Evolutionary conservation across 2,888 invertebrate species (phyloP), one percentile per base, ranked within the genome.

Genomic region (Drosophila anomalata): DNA sequence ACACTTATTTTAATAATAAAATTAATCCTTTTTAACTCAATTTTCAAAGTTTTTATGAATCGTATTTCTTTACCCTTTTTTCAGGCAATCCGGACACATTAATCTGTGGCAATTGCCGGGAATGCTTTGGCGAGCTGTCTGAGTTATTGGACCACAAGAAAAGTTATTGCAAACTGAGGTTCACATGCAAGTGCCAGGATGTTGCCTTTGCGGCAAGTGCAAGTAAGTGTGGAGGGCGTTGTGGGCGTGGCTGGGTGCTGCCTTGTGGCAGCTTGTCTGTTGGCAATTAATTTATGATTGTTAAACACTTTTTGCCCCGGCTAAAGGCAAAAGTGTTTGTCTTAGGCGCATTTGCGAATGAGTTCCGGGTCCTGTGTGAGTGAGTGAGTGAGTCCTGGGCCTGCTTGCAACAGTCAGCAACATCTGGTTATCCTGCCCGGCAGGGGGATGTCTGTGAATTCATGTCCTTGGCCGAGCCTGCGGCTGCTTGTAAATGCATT

Each of bases 71-170:
- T 76, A 46, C 46, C 55, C 72, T 60, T 60, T 56, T 89, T 93
- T 91, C 67, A 95, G 94, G 94, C 91, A 94, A 94, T 90, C 94
- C 95, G 75, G 96, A 96, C 91, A 95, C 95, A 89, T 93, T 96
- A 91, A 95, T 96, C 89, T 96, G 96, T 91, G 96, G 96, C 80
- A 95, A 95, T 90, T 96, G 96, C 92, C 93, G 95, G 87, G 95
- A 95, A 91, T 94, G 94, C 91, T 96, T 95, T 91, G 93, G 94
- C 79, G 95, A 95, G 90, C 93, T 96, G 72, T 94, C 94, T 89
- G 95, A 95, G 89, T 93, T 95, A 90, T 93, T 95, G 86, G 95
- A 95, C 90, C 96, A 96, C 93, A 95, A 95, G 92, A 94, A 94
- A 90, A 93, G 93, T 87, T 94, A 94, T 91, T 95, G 95, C 92